These are phyloP conservation scores for Medauroidea extradentata DNA, from an alignment of 1,140 invertebrate genomes.

Conservation along the genomic window DNA sequence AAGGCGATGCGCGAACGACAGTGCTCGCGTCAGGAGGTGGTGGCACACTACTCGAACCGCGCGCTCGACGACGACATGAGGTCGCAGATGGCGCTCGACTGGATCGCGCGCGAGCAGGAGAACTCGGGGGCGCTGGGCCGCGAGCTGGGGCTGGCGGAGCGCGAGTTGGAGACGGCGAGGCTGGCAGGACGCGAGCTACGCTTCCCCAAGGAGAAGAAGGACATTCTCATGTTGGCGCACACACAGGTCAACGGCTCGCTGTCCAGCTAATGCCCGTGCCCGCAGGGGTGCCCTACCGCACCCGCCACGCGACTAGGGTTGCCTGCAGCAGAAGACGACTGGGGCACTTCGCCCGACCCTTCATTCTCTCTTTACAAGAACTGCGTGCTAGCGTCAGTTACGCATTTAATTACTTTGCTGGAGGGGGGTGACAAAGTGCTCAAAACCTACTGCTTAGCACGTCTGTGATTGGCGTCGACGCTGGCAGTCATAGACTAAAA, in stretches of 20 bases:
- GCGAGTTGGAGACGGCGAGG: conserved; percentile 84
- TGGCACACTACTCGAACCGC: conserved; percentile 90
- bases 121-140: conserved; percentile 70
- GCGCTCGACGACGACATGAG: conserved; percentile 88
- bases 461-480: no score
- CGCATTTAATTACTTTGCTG: no score
- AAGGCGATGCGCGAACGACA: conserved; percentile 89
- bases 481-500: no score
- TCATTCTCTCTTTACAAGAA: no score
- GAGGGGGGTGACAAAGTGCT: no score
- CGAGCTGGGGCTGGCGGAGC: conserved; percentile 77
- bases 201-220: conserved; percentile 93
- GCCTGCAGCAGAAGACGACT: no score
- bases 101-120: conserved; percentile 88
- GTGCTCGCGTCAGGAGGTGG: conserved; percentile 90
- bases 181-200: conserved; percentile 84
- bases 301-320: no score
- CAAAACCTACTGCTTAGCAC: no score
- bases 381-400: no score
- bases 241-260: conserved; percentile 58
- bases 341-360: no score
- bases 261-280: conserved; percentile 6
- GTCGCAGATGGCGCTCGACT: conserved; percentile 92
- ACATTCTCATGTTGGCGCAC: conserved; percentile 85
- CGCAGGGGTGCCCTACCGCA: no score